Evolutionary conservation across 2,888 invertebrate genomes (phyloP), one percentile per base, ranked within the genome.

Genomic region (Pelosia muscerda): DNA sequence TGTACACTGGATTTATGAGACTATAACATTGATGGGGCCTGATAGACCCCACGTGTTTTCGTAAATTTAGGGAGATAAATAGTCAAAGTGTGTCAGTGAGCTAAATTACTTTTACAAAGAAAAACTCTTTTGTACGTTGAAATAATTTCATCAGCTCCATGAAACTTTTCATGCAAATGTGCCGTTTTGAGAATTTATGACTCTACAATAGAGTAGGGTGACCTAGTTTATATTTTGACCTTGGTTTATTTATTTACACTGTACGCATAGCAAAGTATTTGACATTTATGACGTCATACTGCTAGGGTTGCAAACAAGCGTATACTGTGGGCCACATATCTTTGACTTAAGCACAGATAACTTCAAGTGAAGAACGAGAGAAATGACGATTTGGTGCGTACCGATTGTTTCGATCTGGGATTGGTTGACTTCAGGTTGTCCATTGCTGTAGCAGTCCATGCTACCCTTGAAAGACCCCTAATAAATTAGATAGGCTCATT

Each of bases 101-200:
- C 19, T 49, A n/a, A 49, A n/a, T 49, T n/a, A 49, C n/a, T 49
- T 49, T n/a, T n/a, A 9, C 49, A 49, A 49, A 49, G n/a, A 49
- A n/a, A n/a, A 19, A 28, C 54, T 55, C 55, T 63, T 26, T 55
- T 28, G 49, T 65, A 38, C n/a, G n/a, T 25, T 28, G 54, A 26
- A 28, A 22, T 61, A 56, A 61, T 66, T 56, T 63, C 56, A 56
- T 57, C 59, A 54, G 23, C 25, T 59, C 53, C 23, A 59, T 54
- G 53, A 59, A 19, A 59, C 23, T 54, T 60, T 59, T 34, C 59
- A 65, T 65, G 65, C 38, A 65, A 65, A 65, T 65, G 65, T 60
- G 23, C 25, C 65, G 28, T 65, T 53, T 65, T 65, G 53, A 54
- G 59, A 65, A 65, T 65, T 53, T 65, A 65, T 31, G 65, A 60